Base-by-base conservation (phyloP, 23 tunicate species). In the Pegea sp. region DNA sequence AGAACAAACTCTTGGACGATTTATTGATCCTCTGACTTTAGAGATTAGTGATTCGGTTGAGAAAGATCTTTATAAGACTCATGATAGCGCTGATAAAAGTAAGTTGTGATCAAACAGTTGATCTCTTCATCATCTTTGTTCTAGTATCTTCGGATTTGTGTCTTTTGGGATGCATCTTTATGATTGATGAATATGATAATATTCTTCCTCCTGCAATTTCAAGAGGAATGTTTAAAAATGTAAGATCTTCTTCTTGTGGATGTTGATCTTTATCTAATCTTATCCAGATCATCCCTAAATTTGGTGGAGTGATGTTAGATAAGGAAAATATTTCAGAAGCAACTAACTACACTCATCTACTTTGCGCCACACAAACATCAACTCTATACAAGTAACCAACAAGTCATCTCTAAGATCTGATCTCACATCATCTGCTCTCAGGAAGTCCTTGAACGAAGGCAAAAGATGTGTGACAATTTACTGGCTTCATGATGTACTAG, bases 401-500 rank as follows among this genome's bases (percentile, higher is more conserved):
- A n/a, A 8, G 16, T 56, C 16, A 25, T 22, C 20, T 51, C 21
- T 22, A 7, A 22, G 24, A 22, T 51, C 13, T n/a, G n/a, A n/a
- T n/a, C n/a, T n/a, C n/a, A n/a, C n/a, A n/a, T n/a, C n/a, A n/a
- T 52, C 16, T 52, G 13, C 0, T n/a, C 61, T 7, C 74, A 81
- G 94, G 49, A 66, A 81, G 59, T 70, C 81, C 1, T 25, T 67
- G 5, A 13, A 34, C 4, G 84, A 81, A 22, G 75, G 94, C 24
- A 81, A 81, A 52, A 46, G 94, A 51, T 81, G 81, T 43, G 94
- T 73, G 28, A 72, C 94, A 18, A 66, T 81, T 22, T 81, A 81
- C 56, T 81, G 94, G 94, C 43, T 81, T 50, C 73, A 81, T 46
- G 94, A 81, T 38, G 81, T 81, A 22, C 34, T 81, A 23, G 72